Evolutionary conservation across 2,888 invertebrate genomes (phyloP).

Genomic region (Apantesis nais): DNA sequence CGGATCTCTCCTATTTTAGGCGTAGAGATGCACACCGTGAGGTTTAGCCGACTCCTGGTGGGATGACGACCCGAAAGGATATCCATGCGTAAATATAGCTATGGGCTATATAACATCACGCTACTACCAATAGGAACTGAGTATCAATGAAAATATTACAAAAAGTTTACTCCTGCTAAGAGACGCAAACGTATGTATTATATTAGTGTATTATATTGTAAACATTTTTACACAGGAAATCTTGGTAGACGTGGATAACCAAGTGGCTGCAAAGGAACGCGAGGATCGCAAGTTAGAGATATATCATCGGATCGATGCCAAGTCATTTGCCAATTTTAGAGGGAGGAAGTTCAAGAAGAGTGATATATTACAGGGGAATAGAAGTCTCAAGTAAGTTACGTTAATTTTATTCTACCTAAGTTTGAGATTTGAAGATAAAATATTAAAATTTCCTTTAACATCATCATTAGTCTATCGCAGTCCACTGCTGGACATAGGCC

Average conservation of each 20-base stretch:
- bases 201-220: background rate
- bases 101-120: too few relatives aligned
- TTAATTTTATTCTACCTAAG: background rate
- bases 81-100: too few relatives aligned
- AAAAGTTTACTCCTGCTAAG: too few relatives aligned
- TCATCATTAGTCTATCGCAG: too few relatives aligned
- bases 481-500: too few relatives aligned
- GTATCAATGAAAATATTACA: too few relatives aligned
- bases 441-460: background rate
- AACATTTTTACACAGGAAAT: conserved; percentile 86
- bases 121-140: too few relatives aligned
- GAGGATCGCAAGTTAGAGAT: conserved; percentile 96
- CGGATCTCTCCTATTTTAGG: too few relatives aligned
- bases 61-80: too few relatives aligned
- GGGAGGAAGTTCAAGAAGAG: conserved; percentile 97
- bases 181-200: background rate
- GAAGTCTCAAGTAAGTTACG: conserved; percentile 88
- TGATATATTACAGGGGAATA: conserved; percentile 93
- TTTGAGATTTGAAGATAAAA: background rate
- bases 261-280: conserved; percentile 96
- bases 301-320: conserved; percentile 96
- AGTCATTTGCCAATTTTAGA: conserved; percentile 94
- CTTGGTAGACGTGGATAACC: conserved; percentile 95
- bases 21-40: too few relatives aligned
- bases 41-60: too few relatives aligned